Conservation (phyloP, 1,140 invertebrate genomes). For the Monochamus saltuarius region DNA sequence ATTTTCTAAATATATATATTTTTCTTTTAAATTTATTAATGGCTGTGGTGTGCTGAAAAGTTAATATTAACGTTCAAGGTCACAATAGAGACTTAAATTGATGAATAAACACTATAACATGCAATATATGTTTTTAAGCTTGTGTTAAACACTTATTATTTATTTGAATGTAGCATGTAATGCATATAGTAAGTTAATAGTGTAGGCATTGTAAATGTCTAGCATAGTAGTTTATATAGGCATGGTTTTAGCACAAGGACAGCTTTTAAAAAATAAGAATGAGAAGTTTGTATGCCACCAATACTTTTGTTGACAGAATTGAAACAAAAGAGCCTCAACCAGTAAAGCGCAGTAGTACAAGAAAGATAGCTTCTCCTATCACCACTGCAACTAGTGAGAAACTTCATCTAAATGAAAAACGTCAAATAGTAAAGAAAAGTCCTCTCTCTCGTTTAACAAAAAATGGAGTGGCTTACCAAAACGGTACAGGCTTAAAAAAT, state of each 20-base stretch:
- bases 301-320: constrained; percentile 47
- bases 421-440: constrained; percentile 2
- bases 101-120: not conserved
- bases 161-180: constrained; percentile 11
- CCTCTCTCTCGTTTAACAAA: constrained; percentile 7
- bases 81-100: too few relatives aligned
- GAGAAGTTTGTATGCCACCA: constrained; percentile 22
- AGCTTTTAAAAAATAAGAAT: constrained; percentile 26
- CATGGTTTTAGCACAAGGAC: constrained; percentile 33
- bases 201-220: constrained; percentile 9
- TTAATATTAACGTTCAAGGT: too few relatives aligned
- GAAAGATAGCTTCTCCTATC: constrained; percentile 24
- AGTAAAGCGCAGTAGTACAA: constrained; percentile 26
- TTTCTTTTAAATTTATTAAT: too few relatives aligned
- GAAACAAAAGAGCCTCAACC: constrained; percentile 36
- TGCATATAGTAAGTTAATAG: constrained; percentile 7
- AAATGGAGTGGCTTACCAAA: constrained; percentile 24
- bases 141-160: too few relatives aligned
- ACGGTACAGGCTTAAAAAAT: constrained; percentile 21
- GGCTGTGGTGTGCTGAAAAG: too few relatives aligned
- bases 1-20: too few relatives aligned
- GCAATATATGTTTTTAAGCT: not conserved
- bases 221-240: constrained; percentile 27
- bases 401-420: constrained; percentile 26
- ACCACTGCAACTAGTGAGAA: constrained; percentile 20